These are phyloP conservation scores for Tillus elongatus DNA, from an alignment of 2,888 invertebrate genomes.

Conservation along the genomic window DNA sequence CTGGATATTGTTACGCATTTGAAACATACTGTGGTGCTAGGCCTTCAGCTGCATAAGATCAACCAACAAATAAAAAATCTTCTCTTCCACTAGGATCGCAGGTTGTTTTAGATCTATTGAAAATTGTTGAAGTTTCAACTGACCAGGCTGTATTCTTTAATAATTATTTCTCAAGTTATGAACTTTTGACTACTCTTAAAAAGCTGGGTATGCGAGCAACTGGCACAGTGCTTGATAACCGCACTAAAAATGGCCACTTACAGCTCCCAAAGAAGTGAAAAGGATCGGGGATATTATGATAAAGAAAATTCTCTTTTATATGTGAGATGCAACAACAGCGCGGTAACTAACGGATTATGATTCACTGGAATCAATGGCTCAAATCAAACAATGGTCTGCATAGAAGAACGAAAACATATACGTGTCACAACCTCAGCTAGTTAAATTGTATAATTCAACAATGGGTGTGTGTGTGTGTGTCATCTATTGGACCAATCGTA, in stretches of 20 bases:
- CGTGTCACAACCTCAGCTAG: slow-evolving; percentile 15
- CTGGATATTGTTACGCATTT: slow-evolving; percentile 5
- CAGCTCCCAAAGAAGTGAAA: background rate
- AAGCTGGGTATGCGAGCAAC: slow-evolving; percentile 4
- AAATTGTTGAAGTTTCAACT: background rate
- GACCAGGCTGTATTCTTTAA: background rate
- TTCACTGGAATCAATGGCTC: slow-evolving; percentile 1
- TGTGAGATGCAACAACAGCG: slow-evolving; percentile 8
- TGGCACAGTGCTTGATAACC: background rate
- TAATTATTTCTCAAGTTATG: slow-evolving; percentile 2
- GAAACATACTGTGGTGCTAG: slow-evolving; percentile 7
- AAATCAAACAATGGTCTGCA: slow-evolving; percentile 5
- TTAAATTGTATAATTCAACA: too few relatives aligned
- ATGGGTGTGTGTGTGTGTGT: too few relatives aligned
- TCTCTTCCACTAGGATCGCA: background rate
- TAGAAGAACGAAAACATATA: slow-evolving; percentile 6
- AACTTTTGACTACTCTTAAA: slow-evolving; percentile 1
- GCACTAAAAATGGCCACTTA: slow-evolving; percentile 6
- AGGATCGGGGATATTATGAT: slow-evolving; percentile 8
- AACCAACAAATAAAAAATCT: background rate
- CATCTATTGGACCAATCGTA: too few relatives aligned
- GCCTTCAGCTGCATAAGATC: background rate
- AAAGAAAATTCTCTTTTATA: background rate
- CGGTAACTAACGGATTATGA: slow-evolving; percentile 7
- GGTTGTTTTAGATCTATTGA: slow-evolving; percentile 5